These are phyloP conservation scores for Epinephelus lanceolatus DNA, from an alignment of 2,113 vertebrate genomes.

Conservation along the genomic window DNA sequence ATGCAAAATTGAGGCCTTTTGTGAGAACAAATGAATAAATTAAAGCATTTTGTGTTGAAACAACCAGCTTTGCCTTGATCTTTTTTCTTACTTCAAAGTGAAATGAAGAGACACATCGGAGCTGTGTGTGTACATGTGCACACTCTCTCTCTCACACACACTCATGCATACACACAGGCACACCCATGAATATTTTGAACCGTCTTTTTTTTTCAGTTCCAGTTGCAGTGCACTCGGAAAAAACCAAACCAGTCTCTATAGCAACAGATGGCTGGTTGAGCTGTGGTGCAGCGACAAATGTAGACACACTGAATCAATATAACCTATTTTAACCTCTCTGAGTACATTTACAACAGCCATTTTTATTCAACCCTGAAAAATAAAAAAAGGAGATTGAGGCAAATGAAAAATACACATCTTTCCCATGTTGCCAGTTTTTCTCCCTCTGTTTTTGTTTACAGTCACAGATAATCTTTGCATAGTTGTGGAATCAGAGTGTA, in stretches of 20 bases:
- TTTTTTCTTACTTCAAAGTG: constrained; percentile 65
- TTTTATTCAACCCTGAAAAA: constrained; percentile 59
- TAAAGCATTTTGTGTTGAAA: constrained; percentile 51
- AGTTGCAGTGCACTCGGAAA: constrained; percentile 58
- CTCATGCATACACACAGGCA: constrained; percentile 40
- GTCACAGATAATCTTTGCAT: constrained; percentile 59
- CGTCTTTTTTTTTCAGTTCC: constrained; percentile 48
- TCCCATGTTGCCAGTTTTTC: constrained; percentile 13
- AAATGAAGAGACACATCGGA: constrained; percentile 22
- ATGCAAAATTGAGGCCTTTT: constrained; percentile 53
- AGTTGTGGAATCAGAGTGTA: constrained; percentile 48
- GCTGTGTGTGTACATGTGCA: not conserved
- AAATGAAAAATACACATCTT: constrained; percentile 12
- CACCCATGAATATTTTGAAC: constrained; percentile 71
- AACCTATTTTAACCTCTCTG: constrained; percentile 56
- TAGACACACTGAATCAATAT: constrained; percentile 57
- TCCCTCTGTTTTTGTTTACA: constrained; percentile 10
- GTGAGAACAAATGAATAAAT: constrained; percentile 56
- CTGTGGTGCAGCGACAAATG: constrained; percentile 45
- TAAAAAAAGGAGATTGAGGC: constrained; percentile 36
- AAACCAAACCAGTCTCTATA: constrained; percentile 75
- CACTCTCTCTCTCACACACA: not conserved
- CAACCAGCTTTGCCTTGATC: constrained; percentile 44
- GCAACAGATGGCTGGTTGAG: constrained; percentile 76
- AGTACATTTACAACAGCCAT: constrained; percentile 38